phyloP scores from a whole-genome alignment of 2,888 invertebrate species.

The Drosophila glabriapex region DNA sequence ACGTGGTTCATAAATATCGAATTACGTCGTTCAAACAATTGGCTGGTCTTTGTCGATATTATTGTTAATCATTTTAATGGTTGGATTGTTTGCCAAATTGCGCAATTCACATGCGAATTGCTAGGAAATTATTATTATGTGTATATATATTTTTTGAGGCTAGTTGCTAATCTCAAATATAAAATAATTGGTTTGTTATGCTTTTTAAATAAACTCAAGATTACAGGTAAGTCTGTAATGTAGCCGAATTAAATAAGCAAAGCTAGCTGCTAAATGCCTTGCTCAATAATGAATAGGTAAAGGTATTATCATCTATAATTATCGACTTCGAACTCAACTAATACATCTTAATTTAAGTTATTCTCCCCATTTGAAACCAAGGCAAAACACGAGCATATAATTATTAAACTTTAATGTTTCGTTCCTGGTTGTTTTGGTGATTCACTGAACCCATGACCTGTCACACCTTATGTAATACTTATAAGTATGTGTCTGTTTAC shows the following conservation, averaged over 20 bases:
- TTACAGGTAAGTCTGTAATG: not conserved
- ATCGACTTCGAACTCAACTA: not conserved
- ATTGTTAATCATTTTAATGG: not conserved
- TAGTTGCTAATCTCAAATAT: not conserved
- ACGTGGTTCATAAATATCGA: slow-evolving; percentile 2
- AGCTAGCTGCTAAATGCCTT: not conserved
- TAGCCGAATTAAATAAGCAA: not conserved
- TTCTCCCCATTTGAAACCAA: not conserved
- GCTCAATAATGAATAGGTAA: not conserved
- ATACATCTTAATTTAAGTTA: not conserved
- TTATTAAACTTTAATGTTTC: not conserved
- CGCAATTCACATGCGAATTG: not conserved
- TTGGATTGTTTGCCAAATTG: not conserved
- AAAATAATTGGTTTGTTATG: not conserved
- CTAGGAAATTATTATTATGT: not conserved
- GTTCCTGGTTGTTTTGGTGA: not conserved
- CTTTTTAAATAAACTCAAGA: not conserved
- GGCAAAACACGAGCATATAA: not conserved
- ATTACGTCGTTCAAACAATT: slow-evolving; percentile 6
- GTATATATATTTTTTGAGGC: not conserved
- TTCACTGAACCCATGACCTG: not conserved
- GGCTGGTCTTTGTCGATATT: not conserved
- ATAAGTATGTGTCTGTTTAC: slow-evolving; percentile 9
- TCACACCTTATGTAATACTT: slow-evolving; percentile 7
- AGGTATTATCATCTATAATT: not conserved